Percentiles rank a stretch among this genome's conserved stretches.
These are phyloP conservation scores for Brachyptera risi DNA, from an alignment of 2,888 invertebrate genomes.

Conservation along the genomic window DNA sequence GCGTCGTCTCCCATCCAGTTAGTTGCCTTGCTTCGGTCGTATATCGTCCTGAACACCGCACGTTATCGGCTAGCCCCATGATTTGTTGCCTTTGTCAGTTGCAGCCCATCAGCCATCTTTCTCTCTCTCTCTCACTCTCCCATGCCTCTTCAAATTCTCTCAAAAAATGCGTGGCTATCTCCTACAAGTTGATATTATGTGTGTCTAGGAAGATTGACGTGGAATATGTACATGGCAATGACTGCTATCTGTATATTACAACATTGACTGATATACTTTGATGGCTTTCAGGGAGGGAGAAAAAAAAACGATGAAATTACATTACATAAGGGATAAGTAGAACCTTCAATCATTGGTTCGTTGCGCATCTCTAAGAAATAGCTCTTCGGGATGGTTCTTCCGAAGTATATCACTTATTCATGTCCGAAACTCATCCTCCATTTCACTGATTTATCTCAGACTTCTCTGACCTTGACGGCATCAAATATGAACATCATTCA, in stretches of 20 bases:
- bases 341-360: constrained; percentile 11
- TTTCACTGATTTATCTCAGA: not conserved
- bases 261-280: constrained; percentile 5
- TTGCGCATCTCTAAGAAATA: constrained; percentile 14
- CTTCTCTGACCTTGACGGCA: not conserved
- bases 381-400: not conserved
- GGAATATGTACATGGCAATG: constrained; percentile 11
- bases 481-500: constrained; percentile 5
- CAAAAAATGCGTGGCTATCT: constrained; percentile 19
- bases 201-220: constrained; percentile 14
- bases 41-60: constrained; percentile 18
- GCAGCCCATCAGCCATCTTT: constrained; percentile 29
- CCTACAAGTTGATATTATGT: no score
- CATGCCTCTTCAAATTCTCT: constrained; percentile 12
- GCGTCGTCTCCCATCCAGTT: constrained; percentile 36
- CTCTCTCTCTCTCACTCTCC: not conserved
- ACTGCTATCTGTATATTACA: constrained; percentile 3
- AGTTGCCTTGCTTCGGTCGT: constrained; percentile 27
- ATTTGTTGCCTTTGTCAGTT: constrained; percentile 36
- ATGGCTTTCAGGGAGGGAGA: constrained; percentile 7
- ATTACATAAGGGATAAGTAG: constrained; percentile 12
- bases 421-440: not conserved
- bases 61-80: constrained; percentile 38
- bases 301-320: constrained; percentile 10
- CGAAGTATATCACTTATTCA: not conserved